Base-by-base conservation (phyloP, 2,888 invertebrate species). In the Clivina fossor region DNA sequence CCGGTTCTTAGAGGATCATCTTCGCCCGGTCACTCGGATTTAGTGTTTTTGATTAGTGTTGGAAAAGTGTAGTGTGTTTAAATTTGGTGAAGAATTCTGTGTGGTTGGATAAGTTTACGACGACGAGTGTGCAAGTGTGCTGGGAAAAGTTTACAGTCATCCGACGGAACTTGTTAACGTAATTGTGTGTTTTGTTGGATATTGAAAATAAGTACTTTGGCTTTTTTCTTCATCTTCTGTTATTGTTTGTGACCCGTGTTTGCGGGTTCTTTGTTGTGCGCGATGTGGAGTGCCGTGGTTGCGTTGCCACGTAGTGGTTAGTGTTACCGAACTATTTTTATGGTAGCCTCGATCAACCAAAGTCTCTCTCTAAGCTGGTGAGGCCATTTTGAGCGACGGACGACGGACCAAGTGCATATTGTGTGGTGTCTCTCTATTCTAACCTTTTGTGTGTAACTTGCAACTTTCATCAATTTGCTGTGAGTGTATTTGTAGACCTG, bases 341-440 rank as follows among this genome's bases (percentile, higher is more conserved):
- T 35, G 32, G 32, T 32, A 32, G 32, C 30, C 30, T n/a, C 32
- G 5, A 16, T 32, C 11, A 24, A 13, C 47, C 32, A 4, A 35
- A n/a, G 20, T 22, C 19, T 37, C 24, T 35, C 24, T n/a, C 33
- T 37, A 15, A 37, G 26, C 37, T 26, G 20, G 37, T 48, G 51
- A 43, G 33, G 51, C 51, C 51, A 51, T 51, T 51, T 51, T 51
- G 51, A 51, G 33, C 41, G 41, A 33, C 44, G 44, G 44, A 44
- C 44, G 19, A 5, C 9, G 32, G 13, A 18, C 16, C 13, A 15
- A 15, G 33, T 33, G 11, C 33, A 33, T 9, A 33, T 4, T 33
- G 13, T 20, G 24, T 41, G 13, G 3, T 41, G 41, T 20, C 41
- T n/a, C 13, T 32, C 32, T 32, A 15, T 4, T 19, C 18, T 22